Evolutionary conservation across 2,888 invertebrate species (phyloP).

Genomic region (Drosophila atripex): DNA sequence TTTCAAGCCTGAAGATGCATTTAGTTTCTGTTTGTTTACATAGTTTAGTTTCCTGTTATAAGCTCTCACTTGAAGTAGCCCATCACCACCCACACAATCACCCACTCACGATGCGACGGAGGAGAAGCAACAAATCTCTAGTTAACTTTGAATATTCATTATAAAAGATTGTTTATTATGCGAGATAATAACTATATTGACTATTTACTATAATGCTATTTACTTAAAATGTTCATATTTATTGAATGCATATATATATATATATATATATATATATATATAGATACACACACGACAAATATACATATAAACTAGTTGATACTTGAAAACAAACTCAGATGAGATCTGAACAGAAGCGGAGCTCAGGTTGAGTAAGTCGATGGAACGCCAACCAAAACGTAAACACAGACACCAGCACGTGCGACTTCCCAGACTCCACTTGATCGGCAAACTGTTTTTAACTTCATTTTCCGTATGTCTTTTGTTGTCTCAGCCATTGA

Average conservation of each 20-base stretch:
- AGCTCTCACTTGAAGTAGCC: constrained; percentile 34
- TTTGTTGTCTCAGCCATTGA: background rate
- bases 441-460: constrained; percentile 48
- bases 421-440: constrained; percentile 27
- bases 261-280: constrained; percentile 47
- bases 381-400: constrained; percentile 24
- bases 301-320: constrained; percentile 37
- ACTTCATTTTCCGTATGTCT: constrained; percentile 25
- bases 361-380: constrained; percentile 41
- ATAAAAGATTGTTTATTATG: constrained; percentile 49
- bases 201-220: constrained; percentile 66
- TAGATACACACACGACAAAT: constrained; percentile 33
- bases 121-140: constrained; percentile 46
- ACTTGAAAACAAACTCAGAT: constrained; percentile 11
- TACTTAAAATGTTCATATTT: constrained; percentile 70
- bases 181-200: constrained; percentile 69
- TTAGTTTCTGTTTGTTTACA: constrained; percentile 52
- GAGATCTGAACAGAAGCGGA: background rate
- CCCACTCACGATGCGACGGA: constrained; percentile 1
- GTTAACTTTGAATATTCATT: constrained; percentile 73
- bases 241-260: constrained; percentile 60
- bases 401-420: constrained; percentile 18
- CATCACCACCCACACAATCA: constrained; percentile 23
- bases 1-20: constrained; percentile 52
- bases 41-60: constrained; percentile 43